Percentiles rank a stretch among this genome's conserved stretches.
phyloP scores from a whole-genome alignment of 2,113 vertebrate genomes.

The Ceratotherium simum region DNA sequence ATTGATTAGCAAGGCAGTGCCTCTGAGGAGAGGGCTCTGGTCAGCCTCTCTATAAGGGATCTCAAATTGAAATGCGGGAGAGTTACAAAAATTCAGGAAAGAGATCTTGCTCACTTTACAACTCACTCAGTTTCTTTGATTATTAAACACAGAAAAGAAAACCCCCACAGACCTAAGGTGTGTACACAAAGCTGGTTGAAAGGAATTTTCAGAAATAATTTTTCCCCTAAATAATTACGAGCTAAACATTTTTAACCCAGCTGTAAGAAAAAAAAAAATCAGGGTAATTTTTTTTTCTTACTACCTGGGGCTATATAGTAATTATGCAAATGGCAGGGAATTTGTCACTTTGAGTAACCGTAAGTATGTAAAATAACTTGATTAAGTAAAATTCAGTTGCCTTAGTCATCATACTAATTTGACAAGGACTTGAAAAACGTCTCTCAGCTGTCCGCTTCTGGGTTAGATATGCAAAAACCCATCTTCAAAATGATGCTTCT shows the following conservation, averaged over 20 bases:
- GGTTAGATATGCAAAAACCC: not conserved
- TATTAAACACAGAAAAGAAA: not conserved
- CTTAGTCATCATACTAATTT: constrained; percentile 62
- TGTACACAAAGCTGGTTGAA: not conserved
- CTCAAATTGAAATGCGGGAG: not conserved
- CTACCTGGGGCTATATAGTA: constrained; percentile 53
- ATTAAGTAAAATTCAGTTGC: constrained; percentile 72
- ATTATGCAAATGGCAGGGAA: constrained; percentile 66
- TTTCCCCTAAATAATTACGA: constrained; percentile 35
- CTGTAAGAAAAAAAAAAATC: not conserved
- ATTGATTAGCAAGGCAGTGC: not conserved
- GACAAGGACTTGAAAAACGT: constrained; percentile 63
- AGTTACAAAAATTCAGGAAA: not conserved
- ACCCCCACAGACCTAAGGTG: not conserved
- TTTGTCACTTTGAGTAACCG: constrained; percentile 69
- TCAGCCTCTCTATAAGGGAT: not conserved
- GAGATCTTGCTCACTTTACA: not conserved
- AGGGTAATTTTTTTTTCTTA: constrained; percentile 46
- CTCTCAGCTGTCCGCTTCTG: not conserved
- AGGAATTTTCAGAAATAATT: constrained; percentile 81
- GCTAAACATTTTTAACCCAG: constrained; percentile 50
- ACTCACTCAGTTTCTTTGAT: not conserved
- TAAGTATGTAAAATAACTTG: constrained; percentile 68
- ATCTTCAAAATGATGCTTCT: constrained; percentile 6
- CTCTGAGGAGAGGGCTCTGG: not conserved